phyloP scores from a whole-genome alignment of 2,888 invertebrate species.

The Merodon equestris region DNA sequence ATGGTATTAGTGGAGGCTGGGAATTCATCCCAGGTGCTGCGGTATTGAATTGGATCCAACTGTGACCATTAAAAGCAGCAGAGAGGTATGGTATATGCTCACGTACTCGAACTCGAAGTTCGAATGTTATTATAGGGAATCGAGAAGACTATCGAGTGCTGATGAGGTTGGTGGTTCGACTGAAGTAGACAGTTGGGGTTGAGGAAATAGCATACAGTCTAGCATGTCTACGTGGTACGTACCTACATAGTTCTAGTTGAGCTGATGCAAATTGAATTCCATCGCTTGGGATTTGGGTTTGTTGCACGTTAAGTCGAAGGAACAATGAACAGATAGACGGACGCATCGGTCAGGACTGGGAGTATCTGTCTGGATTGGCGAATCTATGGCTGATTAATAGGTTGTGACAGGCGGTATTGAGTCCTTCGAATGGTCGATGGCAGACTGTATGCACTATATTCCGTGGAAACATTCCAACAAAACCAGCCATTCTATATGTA shows the following conservation, averaged over 20 bases:
- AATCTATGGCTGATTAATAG: constrained; percentile 53
- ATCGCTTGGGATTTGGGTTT: constrained; percentile 46
- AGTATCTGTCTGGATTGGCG: constrained; percentile 4
- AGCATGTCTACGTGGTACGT: no score
- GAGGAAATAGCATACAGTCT: no score
- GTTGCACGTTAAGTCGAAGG: constrained; percentile 45
- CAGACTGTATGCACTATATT: no score
- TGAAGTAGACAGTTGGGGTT: constrained; percentile 7
- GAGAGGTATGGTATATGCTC: constrained; percentile 20
- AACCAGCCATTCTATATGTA: no score
- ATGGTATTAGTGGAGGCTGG: not conserved
- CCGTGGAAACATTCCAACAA: no score
- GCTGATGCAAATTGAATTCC: constrained; percentile 62
- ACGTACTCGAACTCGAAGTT: constrained; percentile 13
- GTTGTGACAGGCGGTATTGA: constrained; percentile 23
- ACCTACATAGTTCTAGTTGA: not conserved
- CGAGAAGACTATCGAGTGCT: constrained; percentile 31
- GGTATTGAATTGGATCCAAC: constrained; percentile 50
- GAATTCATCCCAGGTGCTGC: constrained; percentile 24
- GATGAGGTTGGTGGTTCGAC: not conserved
- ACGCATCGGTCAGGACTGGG: constrained; percentile 3
- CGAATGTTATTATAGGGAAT: constrained; percentile 37
- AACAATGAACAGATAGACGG: constrained; percentile 31
- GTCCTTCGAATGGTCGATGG: no score
- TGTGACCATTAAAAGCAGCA: constrained; percentile 24